phyloP scores from a whole-genome alignment of 2,113 vertebrate genomes.

The Cebus imitator region DNA sequence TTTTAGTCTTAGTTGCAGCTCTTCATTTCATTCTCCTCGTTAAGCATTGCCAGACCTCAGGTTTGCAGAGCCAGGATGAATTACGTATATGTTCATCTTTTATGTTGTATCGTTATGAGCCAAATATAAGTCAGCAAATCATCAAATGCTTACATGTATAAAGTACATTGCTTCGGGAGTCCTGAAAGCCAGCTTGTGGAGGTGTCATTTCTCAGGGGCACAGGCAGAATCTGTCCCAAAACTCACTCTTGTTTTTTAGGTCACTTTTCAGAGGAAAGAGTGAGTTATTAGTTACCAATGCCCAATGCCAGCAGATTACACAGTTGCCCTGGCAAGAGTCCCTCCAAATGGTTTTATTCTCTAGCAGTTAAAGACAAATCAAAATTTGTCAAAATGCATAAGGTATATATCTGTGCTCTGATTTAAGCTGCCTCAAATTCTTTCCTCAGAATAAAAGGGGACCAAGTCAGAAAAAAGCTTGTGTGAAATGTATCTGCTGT shows the following conservation, averaged over 20 bases:
- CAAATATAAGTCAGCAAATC: background rate
- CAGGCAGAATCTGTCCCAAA: background rate
- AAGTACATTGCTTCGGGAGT: background rate
- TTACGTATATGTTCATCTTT: background rate
- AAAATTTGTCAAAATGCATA: background rate
- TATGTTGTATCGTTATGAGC: background rate
- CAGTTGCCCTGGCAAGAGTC: background rate
- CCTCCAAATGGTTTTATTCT: background rate
- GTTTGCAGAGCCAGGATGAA: background rate
- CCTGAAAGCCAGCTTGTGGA: background rate
- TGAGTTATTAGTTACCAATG: constrained; percentile 15
- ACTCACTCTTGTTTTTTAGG: background rate
- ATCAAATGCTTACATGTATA: background rate
- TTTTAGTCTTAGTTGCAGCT: background rate
- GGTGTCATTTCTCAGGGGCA: background rate
- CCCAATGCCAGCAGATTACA: background rate
- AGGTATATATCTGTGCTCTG: background rate
- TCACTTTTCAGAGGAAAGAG: background rate
- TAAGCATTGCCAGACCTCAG: background rate
- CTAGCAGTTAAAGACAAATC: constrained; percentile 6
- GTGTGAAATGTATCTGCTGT: background rate
- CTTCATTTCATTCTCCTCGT: background rate
- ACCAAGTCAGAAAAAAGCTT: background rate
- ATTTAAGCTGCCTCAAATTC: background rate
- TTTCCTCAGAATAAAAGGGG: background rate